A percentile compares a stretch with the other conserved stretches of the same genome.
Conservation (phyloP, 2,888 invertebrate genomes). For the Diogma glabrata region DNA sequence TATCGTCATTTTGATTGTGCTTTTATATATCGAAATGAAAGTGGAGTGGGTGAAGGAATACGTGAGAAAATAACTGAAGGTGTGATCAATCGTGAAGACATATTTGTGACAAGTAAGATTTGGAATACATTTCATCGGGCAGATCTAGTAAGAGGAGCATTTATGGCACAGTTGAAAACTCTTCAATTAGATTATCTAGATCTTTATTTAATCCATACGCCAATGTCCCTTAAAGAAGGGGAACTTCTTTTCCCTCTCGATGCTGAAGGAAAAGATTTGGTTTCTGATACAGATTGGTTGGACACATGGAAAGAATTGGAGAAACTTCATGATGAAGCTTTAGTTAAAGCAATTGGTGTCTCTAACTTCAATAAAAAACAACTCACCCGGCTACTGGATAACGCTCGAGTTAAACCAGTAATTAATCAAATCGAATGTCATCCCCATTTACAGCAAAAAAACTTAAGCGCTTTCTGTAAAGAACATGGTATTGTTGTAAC, state of each 20-base stretch:
- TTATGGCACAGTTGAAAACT: too few relatives aligned
- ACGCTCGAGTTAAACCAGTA: constrained; percentile 52
- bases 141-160: too few relatives aligned
- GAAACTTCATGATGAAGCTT: constrained; percentile 51
- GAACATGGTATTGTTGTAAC: constrained; percentile 49
- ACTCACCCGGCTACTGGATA: constrained; percentile 52
- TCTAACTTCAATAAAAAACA: constrained; percentile 80
- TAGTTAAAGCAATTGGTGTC: constrained; percentile 67
- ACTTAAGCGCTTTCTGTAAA: constrained; percentile 55
- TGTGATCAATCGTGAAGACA: constrained; percentile 35
- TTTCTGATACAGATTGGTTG: constrained; percentile 55
- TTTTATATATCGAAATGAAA: constrained; percentile 38
- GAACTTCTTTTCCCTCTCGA: constrained; percentile 22
- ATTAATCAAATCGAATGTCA: constrained; percentile 45
- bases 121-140: constrained; percentile 40
- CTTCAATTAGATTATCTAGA: too few relatives aligned
- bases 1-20: constrained; percentile 46
- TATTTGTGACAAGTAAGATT: constrained; percentile 31
- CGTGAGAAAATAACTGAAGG: constrained; percentile 35
- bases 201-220: constrained; percentile 72
- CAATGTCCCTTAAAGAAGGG: constrained; percentile 41
- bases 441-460: constrained; percentile 58
- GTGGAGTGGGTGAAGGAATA: constrained; percentile 37
- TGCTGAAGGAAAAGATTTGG: constrained; percentile 17
- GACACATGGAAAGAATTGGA: constrained; percentile 78